Evolutionary conservation across 2,113 vertebrate species (phyloP).

Genomic region (Hemicordylus capensis): DNA sequence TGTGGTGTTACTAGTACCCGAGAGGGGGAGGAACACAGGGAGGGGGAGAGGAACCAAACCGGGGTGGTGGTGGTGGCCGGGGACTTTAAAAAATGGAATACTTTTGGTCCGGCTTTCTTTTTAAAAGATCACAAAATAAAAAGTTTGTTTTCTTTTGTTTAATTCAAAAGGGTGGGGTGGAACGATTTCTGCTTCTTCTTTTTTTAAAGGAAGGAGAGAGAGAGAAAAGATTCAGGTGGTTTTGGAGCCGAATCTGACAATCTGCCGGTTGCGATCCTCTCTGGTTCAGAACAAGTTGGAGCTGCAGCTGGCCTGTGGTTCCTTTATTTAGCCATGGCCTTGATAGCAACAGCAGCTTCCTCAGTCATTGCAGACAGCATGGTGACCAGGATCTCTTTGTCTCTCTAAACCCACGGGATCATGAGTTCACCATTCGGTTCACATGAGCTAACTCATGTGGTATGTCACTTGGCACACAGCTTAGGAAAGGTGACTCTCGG

Average conservation of each 20-base stretch:
- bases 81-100: not conserved
- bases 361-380: conserved; percentile 89
- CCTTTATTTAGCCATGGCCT: conserved; percentile 86
- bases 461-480: too few relatives aligned
- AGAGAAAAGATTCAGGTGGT: conserved; percentile 11
- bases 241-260: conserved; percentile 23
- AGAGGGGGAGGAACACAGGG: not conserved
- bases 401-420: too few relatives aligned
- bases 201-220: conserved; percentile 7
- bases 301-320: conserved; percentile 67
- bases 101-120: conserved; percentile 14
- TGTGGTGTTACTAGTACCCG: conserved; percentile 27
- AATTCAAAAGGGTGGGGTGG: conserved; percentile 7
- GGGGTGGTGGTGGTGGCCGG: too few relatives aligned
- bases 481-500: too few relatives aligned
- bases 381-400: too few relatives aligned
- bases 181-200: not conserved
- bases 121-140: conserved; percentile 27
- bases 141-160: conserved; percentile 6
- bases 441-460: too few relatives aligned
- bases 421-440: too few relatives aligned
- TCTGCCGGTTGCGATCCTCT: conserved; percentile 18
- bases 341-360: conserved; percentile 88
- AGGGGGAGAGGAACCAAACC: not conserved
- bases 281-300: conserved; percentile 29